Evolutionary conservation across 23 tunicate species (phyloP).

Genomic region (Styela plicata): DNA sequence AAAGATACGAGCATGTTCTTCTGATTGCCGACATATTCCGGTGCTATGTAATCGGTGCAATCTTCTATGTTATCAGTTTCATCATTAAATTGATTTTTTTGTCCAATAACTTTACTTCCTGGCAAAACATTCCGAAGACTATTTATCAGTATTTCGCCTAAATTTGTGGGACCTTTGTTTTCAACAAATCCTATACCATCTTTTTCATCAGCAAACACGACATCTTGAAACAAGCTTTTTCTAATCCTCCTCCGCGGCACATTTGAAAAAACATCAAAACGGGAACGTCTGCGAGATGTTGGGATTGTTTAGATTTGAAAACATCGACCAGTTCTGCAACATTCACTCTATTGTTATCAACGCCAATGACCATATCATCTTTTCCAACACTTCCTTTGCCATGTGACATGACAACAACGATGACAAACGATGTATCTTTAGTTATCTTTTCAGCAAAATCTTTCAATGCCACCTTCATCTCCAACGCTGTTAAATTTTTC

Average conservation of each 20-base stretch:
- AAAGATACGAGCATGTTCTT: background rate
- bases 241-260: background rate
- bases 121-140: background rate
- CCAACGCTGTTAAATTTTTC: background rate
- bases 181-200: background rate
- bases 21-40: background rate
- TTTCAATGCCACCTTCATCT: background rate
- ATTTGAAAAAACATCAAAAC: conserved; percentile 13
- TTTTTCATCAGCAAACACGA: background rate
- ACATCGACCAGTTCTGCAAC: background rate
- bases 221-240: background rate
- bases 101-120: background rate
- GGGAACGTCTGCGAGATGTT: background rate
- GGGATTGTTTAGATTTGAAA: background rate
- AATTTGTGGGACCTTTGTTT: background rate
- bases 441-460: background rate
- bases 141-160: background rate
- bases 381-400: background rate
- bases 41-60: background rate
- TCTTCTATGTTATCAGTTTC: background rate
- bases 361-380: background rate
- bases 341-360: background rate
- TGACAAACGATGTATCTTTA: background rate
- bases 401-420: background rate
- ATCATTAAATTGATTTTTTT: background rate